Base-by-base conservation (phyloP, 1,140 invertebrate genomes). In the Procambarus virginalis region DNA sequence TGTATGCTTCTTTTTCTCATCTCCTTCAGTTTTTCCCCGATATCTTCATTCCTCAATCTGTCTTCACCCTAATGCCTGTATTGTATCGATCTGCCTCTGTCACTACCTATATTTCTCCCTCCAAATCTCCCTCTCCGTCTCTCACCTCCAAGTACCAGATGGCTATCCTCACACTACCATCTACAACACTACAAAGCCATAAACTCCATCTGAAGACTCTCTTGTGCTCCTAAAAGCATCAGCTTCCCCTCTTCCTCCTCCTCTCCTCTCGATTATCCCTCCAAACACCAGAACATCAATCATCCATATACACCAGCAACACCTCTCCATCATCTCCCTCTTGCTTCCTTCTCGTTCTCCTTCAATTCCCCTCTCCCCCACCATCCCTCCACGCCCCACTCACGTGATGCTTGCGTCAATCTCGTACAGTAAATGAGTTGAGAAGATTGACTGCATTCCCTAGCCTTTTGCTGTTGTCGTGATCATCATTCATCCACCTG, bases 391-490 rank as follows among this genome's bases (percentile, higher is more conserved):
- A 9, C n/a, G 22, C 6, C n/a, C 78, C 10, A 9, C 10, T 76
- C 46, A 45, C 3, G 77, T 79, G 77, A 79, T 49, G 49, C n/a
- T n/a, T 51, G 49, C 20, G 77, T 49, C 48, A 14, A 79, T 79
- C 77, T 79, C 73, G 73, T 73, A 84, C 22, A 73, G 60, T 84
- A 84, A 84, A 84, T 84, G 81, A 84, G 81, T 84, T 64, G 81
- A 60, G 46, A 45, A 84, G 81, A 84, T 84, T 84, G 81, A 64
- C 81, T 64, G 64, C 20, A 73, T 64, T 49, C 81, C 81, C 81
- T 64, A 45, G 34, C 81, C 64, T 34, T 58, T 17, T 51, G 48
- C 75, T 45, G 75, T 46, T 60, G 79, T 58, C 34, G 17, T 22
- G 10, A 17, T 22, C 68, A 22, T 70, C 60, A 9, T 12, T 64